Conservation (phyloP, 1,140 invertebrate species). For the Zaprionus capensis region DNA sequence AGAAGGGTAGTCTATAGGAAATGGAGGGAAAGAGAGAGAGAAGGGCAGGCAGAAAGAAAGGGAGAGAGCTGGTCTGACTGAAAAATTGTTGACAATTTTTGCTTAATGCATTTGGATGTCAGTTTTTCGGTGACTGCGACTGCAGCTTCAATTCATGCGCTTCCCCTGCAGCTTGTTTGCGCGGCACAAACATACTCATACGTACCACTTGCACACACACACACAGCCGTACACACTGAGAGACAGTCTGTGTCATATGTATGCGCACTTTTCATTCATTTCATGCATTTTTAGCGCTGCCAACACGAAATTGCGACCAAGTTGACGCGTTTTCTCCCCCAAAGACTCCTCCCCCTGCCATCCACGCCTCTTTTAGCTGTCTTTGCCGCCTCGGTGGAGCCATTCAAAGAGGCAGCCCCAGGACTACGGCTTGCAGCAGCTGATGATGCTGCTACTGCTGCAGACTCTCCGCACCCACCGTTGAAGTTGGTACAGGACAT, state of each 20-base stretch:
- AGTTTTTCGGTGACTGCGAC: constrained; percentile 57
- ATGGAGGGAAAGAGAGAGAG: constrained; percentile 19
- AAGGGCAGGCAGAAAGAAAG: constrained; percentile 11
- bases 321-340: constrained; percentile 37
- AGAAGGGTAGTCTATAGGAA: background rate
- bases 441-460: background rate
- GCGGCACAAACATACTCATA: constrained; percentile 34
- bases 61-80: constrained; percentile 35
- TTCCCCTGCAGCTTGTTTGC: constrained; percentile 58
- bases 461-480: background rate
- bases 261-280: constrained; percentile 59
- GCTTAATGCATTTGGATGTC: constrained; percentile 80
- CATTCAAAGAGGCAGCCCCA: constrained; percentile 52
- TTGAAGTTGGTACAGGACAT: constrained; percentile 27
- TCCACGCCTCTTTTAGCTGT: constrained; percentile 28
- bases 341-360: background rate
- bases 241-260: constrained; percentile 45
- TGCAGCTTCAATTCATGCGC: constrained; percentile 44
- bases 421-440: constrained; percentile 15
- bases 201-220: constrained; percentile 17
- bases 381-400: constrained; percentile 71
- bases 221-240: constrained; percentile 18
- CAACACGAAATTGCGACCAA: constrained; percentile 64
- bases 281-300: constrained; percentile 64
- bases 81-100: constrained; percentile 82